A percentile compares a stretch with the other conserved stretches of the same genome.
phyloP scores from a whole-genome alignment of 1,140 invertebrate species.

The Hypsibius dujardini region DNA sequence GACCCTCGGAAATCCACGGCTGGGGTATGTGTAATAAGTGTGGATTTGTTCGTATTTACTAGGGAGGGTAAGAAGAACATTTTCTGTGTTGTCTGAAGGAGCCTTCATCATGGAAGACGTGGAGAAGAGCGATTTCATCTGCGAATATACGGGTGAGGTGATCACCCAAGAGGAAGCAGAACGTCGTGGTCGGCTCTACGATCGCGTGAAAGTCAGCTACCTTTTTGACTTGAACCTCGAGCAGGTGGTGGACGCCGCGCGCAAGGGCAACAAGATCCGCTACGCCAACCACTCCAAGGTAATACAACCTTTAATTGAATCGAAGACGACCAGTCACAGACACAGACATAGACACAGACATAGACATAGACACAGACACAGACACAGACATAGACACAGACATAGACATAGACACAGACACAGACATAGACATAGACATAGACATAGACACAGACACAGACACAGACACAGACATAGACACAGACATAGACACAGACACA shows the following conservation, averaged over 20 bases:
- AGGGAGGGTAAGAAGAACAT: neutral
- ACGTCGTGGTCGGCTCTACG: conserved; percentile 92
- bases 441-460: too few species aligned
- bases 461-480: too few species aligned
- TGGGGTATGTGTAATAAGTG: conserved; percentile 96
- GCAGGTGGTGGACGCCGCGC: conserved; percentile 94
- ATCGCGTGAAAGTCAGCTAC: conserved; percentile 98
- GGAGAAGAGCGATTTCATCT: conserved; percentile 23
- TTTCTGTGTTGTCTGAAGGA: too few species aligned
- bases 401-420: too few species aligned
- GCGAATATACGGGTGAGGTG: conserved; percentile 36
- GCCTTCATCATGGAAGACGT: conserved; percentile 28
- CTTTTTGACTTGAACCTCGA: conserved; percentile 95
- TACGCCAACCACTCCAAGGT: conserved; percentile 99
- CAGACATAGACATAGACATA: too few species aligned
- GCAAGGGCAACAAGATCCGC: conserved; percentile 96
- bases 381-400: too few species aligned
- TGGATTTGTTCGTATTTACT: conserved; percentile 48
- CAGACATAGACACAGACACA: too few species aligned
- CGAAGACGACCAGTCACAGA: too few species aligned
- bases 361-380: too few species aligned
- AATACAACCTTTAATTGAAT: too few species aligned
- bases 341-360: too few species aligned
- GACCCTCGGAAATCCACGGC: conserved; percentile 86
- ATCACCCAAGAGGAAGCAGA: conserved; percentile 97